Percentiles rank a stretch among this genome's conserved stretches.
Conservation (phyloP, 1,140 invertebrate species). For the Pectinophora gossypiella region DNA sequence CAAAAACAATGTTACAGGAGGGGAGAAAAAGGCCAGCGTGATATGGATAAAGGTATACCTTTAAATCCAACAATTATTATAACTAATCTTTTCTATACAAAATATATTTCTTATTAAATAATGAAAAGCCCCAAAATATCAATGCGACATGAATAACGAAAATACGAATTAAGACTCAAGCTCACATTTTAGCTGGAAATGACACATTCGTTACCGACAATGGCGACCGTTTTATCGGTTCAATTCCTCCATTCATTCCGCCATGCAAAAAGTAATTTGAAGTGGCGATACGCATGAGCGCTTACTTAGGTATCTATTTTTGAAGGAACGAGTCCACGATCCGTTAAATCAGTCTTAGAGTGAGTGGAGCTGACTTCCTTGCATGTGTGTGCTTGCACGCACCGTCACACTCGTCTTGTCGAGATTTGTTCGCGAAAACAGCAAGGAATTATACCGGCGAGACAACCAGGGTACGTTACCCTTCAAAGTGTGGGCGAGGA, state of each 20-base stretch:
- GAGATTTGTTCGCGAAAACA: conserved; percentile 24
- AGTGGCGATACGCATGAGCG: conserved; percentile 44
- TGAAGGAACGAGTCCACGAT: conserved; percentile 52
- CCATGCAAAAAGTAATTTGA: conserved; percentile 61
- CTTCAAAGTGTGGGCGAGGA: too few species aligned
- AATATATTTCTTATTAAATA: too few species aligned
- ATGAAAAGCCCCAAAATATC: not conserved
- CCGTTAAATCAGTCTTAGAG: conserved; percentile 64
- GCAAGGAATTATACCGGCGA: conserved; percentile 15
- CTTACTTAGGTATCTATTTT: conserved; percentile 49
- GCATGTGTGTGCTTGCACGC: conserved; percentile 52
- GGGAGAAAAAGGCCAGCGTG: too few species aligned
- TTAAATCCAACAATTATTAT: too few species aligned
- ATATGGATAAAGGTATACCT: too few species aligned
- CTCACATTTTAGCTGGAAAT: conserved; percentile 47
- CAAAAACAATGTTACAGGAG: conserved; percentile 33
- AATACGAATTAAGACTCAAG: conserved; percentile 34
- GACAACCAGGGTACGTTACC: not conserved
- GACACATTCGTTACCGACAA: conserved; percentile 56
- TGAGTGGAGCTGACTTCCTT: conserved; percentile 57
- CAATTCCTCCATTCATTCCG: conserved; percentile 56
- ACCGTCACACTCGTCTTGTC: conserved; percentile 37
- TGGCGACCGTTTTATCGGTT: conserved; percentile 47
- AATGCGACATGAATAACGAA: conserved; percentile 12
- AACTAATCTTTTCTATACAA: too few species aligned